These are phyloP conservation scores for Sebastes schlegelii DNA, from an alignment of 2,113 vertebrate species.

Conservation along the genomic window DNA sequence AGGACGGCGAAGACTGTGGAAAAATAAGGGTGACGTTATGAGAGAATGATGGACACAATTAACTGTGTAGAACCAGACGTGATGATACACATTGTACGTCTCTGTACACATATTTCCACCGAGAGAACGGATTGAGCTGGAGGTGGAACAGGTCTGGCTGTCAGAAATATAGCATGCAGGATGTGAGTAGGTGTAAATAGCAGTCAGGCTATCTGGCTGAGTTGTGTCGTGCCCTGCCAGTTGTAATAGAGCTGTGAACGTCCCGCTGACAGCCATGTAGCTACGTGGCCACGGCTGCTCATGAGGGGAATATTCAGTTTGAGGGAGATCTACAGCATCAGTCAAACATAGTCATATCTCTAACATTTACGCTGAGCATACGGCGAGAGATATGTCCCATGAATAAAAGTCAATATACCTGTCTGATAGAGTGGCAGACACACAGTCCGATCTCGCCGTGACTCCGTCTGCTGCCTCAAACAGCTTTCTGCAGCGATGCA, in stretches of 20 bases:
- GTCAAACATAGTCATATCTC: conserved; percentile 59
- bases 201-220: conserved; percentile 43
- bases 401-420: conserved; percentile 70
- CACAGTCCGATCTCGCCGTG: conserved; percentile 28
- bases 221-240: conserved; percentile 55
- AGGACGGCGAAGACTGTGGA: background rate
- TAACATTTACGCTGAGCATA: conserved; percentile 75
- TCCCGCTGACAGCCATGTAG: conserved; percentile 50
- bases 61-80: conserved; percentile 21
- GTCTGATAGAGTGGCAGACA: conserved; percentile 47
- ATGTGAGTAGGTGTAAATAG: conserved; percentile 60
- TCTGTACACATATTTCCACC: conserved; percentile 29
- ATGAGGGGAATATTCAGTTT: conserved; percentile 63
- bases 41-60: conserved; percentile 29
- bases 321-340: conserved; percentile 58
- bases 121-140: conserved; percentile 22
- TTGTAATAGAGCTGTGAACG: conserved; percentile 61
- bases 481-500: conserved; percentile 43
- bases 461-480: conserved; percentile 54
- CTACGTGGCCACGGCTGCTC: conserved; percentile 36
- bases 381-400: conserved; percentile 55
- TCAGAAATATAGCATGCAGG: conserved; percentile 38
- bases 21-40: conserved; percentile 4
- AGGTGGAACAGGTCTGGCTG: conserved; percentile 49
- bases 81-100: conserved; percentile 35